Base-by-base conservation (phyloP, 2,797 vertebrate genomes). In the Heliangelus exortis region DNA sequence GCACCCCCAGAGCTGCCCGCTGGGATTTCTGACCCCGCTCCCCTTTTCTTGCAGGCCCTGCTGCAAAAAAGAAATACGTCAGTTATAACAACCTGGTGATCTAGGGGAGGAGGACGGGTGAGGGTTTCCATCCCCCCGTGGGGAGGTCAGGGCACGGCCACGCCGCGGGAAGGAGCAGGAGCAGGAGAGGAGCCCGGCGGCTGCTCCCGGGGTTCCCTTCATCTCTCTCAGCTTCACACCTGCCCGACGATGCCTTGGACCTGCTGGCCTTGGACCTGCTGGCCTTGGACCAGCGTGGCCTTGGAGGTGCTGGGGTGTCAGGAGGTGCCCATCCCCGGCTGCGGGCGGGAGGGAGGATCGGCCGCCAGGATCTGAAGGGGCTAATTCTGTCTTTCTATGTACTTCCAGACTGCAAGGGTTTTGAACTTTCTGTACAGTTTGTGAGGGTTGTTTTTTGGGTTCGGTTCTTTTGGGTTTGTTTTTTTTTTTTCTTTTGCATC, bases 71-170 rank as follows among this genome's bases (percentile, higher is more conserved):
- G 97, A 99, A 99, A 96, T 99, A 98, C 62, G 99, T 99, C 98
- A 99, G 98, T 97, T 99, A 99, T 98, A 99, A 98, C 91, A 98
- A 99, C 98, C 98, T 99, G 90, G 99, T 98, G 93, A 99, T 99
- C 97, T 99, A 98, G 98, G 96, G 95, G 95, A 82, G 86, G 87
- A 77, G 81, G 97, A 96, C 95, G 82, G 92, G 97, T 78, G 97
- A 97, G 96, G 62, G 96, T 95, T 96, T 86, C 91, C 97, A 92
- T 84, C 95, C 91, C 90, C 95, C 82, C 93, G 91, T 89, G 67
- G 72, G 86, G 94, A 41, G 95, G 94, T 75, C 75, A 91, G 74
- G 79, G 57, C 83, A 43, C 15, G 19, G 89, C 80, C 15, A 20
- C 7, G 72, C 78, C 4, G 8, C 7, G 34, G 85, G 39, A 10